Conservation (phyloP, 2,113 vertebrate genomes). For the Baryphthengus martii region DNA sequence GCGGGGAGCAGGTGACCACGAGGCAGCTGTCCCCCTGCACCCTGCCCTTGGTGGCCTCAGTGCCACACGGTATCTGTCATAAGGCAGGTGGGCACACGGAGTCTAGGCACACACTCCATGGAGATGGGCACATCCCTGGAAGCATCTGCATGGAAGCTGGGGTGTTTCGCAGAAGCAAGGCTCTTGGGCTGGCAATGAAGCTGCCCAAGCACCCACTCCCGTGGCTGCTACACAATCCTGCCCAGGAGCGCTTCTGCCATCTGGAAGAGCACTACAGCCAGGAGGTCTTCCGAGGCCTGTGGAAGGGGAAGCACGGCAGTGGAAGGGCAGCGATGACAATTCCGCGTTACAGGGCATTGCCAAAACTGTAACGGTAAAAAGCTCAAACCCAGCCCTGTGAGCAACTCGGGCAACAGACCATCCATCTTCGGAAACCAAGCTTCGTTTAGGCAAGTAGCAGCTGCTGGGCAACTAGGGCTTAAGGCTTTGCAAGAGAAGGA, state of each 20-base stretch:
- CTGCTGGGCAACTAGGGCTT: neutral
- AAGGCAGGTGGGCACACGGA: neutral
- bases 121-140: fast-evolving
- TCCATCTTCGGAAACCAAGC: neutral
- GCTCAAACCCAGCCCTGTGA: neutral
- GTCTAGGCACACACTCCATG: fast-evolving
- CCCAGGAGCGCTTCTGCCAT: fast-evolving
- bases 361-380: neutral
- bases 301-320: fast-evolving
- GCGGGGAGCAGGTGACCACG: neutral
- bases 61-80: fast-evolving
- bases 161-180: neutral
- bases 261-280: neutral
- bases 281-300: fast-evolving
- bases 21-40: no score
- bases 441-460: neutral
- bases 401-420: neutral
- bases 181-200: fast-evolving
- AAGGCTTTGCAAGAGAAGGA: neutral
- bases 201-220: neutral
- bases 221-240: fast-evolving
- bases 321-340: neutral
- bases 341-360: neutral
- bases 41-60: neutral
- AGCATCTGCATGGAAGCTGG: fast-evolving